phyloP scores from a whole-genome alignment of 2,113 vertebrate genomes.

The Onychostoma macrolepis region DNA sequence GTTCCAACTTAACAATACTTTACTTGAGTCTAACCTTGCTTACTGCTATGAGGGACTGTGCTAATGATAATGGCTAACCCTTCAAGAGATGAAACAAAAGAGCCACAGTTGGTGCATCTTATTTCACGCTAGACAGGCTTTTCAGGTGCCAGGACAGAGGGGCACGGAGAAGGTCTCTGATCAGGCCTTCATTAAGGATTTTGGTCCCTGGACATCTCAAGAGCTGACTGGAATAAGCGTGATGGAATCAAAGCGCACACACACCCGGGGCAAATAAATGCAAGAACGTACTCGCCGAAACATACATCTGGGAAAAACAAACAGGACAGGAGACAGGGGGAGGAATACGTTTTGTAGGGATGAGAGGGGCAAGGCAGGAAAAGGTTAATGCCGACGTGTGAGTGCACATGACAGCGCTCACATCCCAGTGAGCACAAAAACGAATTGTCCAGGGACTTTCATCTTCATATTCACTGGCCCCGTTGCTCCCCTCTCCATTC shows the following conservation, averaged over 20 bases:
- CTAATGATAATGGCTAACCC: background rate
- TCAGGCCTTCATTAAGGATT: conserved; percentile 46
- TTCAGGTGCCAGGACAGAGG: conserved; percentile 51
- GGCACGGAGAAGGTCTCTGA: conserved; percentile 12
- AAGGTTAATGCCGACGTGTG: conserved; percentile 69
- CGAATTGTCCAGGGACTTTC: conserved; percentile 60
- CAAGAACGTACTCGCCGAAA: conserved; percentile 3
- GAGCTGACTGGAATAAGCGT: background rate
- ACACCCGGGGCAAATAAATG: conserved; percentile 31
- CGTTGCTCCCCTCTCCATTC: conserved; percentile 36
- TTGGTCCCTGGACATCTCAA: conserved; percentile 19
- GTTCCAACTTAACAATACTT: background rate
- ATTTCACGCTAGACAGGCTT: conserved; percentile 53
- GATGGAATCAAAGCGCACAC: background rate
- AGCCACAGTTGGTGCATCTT: conserved; percentile 37
- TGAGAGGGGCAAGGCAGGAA: conserved; percentile 51
- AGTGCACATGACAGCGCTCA: conserved; percentile 62
- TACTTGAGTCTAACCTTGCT: background rate
- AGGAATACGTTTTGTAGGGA: conserved; percentile 33
- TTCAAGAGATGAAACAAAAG: conserved; percentile 40
- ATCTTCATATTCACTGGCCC: conserved; percentile 58
- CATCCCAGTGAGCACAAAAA: conserved; percentile 49
- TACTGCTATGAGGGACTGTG: background rate
- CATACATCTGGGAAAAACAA: conserved; percentile 31
- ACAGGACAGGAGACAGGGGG: background rate